Percentiles rank a stretch among this genome's conserved stretches.
Evolutionary conservation across 2,113 vertebrate genomes (phyloP).

Genomic region (Ciconia boyciana): DNA sequence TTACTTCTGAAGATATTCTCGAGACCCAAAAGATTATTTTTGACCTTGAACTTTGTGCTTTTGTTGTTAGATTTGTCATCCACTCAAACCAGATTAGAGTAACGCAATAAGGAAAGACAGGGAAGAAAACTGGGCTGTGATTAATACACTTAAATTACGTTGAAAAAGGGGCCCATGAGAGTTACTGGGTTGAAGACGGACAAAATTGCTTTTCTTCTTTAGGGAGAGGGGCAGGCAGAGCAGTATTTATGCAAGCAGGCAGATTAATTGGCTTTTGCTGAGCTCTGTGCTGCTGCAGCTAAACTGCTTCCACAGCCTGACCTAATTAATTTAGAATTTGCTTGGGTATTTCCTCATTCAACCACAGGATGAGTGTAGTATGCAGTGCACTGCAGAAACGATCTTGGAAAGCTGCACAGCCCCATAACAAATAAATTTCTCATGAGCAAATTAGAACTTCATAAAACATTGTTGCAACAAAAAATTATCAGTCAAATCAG

Average conservation of each 20-base stretch:
- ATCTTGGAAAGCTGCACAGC: not conserved
- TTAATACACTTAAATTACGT: not conserved
- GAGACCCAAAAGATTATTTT: not conserved
- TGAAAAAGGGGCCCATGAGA: not conserved
- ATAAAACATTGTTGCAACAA: not conserved
- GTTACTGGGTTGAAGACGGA: not conserved
- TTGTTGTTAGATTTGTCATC: not conserved
- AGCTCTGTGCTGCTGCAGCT: not conserved
- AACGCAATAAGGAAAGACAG: not conserved
- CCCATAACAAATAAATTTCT: not conserved
- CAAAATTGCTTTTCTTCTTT: slow-evolving; percentile 30
- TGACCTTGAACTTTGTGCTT: not conserved
- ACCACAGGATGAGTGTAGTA: not conserved
- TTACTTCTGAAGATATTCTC: not conserved
- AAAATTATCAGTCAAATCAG: not conserved
- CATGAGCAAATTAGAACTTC: not conserved
- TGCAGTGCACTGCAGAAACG: not conserved
- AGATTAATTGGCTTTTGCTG: slow-evolving; percentile 30
- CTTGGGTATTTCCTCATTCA: not conserved
- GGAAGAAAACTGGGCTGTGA: not conserved
- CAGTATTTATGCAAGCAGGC: not conserved
- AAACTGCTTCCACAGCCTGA: not conserved
- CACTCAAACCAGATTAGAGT: not conserved
- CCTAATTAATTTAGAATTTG: not conserved
- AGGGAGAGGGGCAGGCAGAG: not conserved